Evolutionary conservation across 2,888 invertebrate genomes (phyloP), one percentile per base, ranked within the genome.

Genomic region (Tortricodes alternella): DNA sequence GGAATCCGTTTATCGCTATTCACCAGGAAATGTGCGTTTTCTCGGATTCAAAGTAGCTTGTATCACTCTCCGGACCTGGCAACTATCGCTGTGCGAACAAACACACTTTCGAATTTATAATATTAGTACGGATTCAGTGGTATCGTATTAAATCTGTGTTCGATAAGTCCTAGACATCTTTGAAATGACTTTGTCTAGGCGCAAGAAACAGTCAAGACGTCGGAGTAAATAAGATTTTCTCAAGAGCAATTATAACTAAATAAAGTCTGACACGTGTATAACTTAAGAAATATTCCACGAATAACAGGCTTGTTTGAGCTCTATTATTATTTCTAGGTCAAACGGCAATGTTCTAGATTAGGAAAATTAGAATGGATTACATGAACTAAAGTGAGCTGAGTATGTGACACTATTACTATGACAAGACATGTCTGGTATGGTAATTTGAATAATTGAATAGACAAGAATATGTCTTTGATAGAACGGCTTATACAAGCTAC

Each of bases 321-420:
- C 56, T 50, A 56, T 56, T 50, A 41, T 59, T 56, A 60, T 64
- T 68, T 71, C 65, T 65, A 64, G 71, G 71, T 65, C 71, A 66
- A 34, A 41, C 39, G 59, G 61, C 66, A 68, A 67, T 70, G 64
- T 53, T 55, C 59, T 63, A 55, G 53, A 66, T 68, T 66, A 67
- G 56, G 62, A 61, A 53, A 49, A 66, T 68, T 66, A 67, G 59
- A 62, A 59, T 67, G 63, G 60, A 66, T 66, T 63, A 62, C 38
- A 41, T 32, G 56, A 49, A 43, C 44, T 49, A 35, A 49, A 59
- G 56, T 50, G 48, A n/a, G 37, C 35, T 35, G 38, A 27, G 44
- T 43, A 15, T 32, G 38, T 21, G 37, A 55, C 13, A 41, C 48
- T 13, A 8, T 32, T 29, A 32, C 7, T 46, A 13, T 35, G 7